Evolutionary conservation across 2,113 vertebrate species (phyloP).

Genomic region (Isichthys henryi): DNA sequence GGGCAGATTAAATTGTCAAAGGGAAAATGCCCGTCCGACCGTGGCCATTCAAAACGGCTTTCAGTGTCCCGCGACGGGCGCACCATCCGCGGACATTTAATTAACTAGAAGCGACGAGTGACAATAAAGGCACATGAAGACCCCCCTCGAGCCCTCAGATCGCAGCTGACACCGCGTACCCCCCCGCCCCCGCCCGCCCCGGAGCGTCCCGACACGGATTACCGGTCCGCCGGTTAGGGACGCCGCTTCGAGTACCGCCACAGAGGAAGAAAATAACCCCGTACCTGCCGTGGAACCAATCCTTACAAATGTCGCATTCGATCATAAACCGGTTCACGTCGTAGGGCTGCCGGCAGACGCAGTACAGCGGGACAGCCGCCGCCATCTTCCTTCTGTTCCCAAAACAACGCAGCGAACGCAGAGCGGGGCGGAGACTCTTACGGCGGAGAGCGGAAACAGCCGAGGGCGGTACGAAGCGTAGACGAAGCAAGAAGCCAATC

Average conservation of each 20-base stretch:
- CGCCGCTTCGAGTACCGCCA: background rate
- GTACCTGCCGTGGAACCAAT: slow-evolving; percentile 98
- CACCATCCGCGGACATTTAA: background rate
- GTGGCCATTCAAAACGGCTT: background rate
- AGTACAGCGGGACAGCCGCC: slow-evolving; percentile 81
- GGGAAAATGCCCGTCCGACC: background rate
- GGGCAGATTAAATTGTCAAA: background rate
- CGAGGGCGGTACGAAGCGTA: slow-evolving; percentile 5
- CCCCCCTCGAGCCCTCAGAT: background rate
- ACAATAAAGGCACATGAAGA: slow-evolving; percentile 30
- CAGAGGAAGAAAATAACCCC: slow-evolving; percentile 18
- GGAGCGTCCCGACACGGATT: slow-evolving; percentile 13
- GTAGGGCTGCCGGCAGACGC: slow-evolving; percentile 94
- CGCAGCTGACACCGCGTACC: slow-evolving; percentile 23
- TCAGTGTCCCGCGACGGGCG: background rate
- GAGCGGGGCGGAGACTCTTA: slow-evolving; percentile 28
- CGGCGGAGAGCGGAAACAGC: slow-evolving; percentile 28
- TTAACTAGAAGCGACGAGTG: background rate
- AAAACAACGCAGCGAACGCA: slow-evolving; percentile 54
- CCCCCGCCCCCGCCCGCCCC: background rate
- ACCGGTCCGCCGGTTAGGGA: background rate
- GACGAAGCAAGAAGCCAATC: background rate
- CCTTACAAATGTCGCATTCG: slow-evolving; percentile 94
- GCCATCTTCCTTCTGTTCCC: slow-evolving; percentile 76
- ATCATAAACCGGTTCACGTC: slow-evolving; percentile 98